Conservation (phyloP, 2,888 invertebrate species). For the Acanthacorydalis orientalis region DNA sequence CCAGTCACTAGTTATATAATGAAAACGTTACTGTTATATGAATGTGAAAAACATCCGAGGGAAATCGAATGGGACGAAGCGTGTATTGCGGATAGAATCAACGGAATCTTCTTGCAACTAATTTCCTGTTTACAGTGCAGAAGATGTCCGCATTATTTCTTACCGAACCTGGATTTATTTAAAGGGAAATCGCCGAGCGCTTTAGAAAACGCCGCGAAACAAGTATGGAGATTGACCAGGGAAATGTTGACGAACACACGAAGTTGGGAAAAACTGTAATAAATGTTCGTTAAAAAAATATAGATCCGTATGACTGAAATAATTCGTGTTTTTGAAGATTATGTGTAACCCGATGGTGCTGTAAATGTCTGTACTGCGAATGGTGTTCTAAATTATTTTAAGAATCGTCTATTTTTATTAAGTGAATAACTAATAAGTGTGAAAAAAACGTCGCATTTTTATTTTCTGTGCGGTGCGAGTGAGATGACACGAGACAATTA, state of each 20-base stretch:
- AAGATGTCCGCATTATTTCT: conserved; percentile 87
- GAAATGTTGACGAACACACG: conserved; percentile 83
- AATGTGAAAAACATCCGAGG: conserved; percentile 90
- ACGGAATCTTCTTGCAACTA: conserved; percentile 84
- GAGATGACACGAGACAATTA: too few species aligned
- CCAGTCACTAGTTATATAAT: conserved; percentile 83
- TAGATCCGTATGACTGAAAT: background rate
- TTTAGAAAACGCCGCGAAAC: conserved; percentile 83
- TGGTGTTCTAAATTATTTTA: background rate
- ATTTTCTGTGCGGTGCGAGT: too few species aligned
- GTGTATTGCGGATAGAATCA: conserved; percentile 77
- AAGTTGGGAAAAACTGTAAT: conserved; percentile 77
- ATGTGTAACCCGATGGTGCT: background rate
- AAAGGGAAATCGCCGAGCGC: conserved; percentile 80
- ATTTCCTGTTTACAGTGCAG: conserved; percentile 94
- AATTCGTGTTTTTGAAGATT: too few species aligned
- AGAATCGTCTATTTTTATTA: too few species aligned
- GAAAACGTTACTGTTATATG: conserved; percentile 79
- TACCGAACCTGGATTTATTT: conserved; percentile 83
- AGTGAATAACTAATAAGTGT: too few species aligned
- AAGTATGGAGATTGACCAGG: conserved; percentile 80
- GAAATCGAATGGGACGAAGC: conserved; percentile 90
- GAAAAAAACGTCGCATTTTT: too few species aligned
- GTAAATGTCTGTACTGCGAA: background rate
- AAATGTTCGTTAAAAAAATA: background rate